phyloP scores from a whole-genome alignment of 2,113 vertebrate genomes.

The Brachypodius melanocephalos region DNA sequence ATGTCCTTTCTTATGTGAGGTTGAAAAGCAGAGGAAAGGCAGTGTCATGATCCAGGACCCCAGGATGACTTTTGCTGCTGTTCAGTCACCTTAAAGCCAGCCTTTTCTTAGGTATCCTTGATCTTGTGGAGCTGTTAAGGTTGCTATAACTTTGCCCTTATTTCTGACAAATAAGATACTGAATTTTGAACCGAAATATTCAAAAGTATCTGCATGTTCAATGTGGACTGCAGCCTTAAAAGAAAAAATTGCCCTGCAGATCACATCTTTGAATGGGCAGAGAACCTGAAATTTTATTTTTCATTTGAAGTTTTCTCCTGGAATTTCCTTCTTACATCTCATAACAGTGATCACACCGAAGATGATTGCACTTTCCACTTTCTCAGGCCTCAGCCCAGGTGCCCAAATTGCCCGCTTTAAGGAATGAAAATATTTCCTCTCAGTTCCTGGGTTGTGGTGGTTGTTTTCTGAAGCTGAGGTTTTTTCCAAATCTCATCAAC shows the following conservation, averaged over 20 bases:
- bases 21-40: background rate
- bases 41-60: no score
- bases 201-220: background rate
- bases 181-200: background rate
- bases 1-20: background rate
- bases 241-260: background rate
- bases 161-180: background rate
- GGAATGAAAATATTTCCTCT: background rate
- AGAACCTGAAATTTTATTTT: background rate
- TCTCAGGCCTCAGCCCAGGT: background rate
- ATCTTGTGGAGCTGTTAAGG: background rate
- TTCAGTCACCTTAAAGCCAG: background rate
- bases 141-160: fast-evolving
- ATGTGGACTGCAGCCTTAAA: background rate
- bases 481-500: background rate
- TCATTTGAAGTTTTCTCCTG: background rate
- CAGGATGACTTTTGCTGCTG: background rate
- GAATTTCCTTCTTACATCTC: background rate
- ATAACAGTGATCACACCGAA: background rate
- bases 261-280: background rate
- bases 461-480: background rate
- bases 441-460: background rate
- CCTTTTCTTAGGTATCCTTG: background rate
- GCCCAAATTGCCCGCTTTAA: background rate
- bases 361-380: background rate